Base-by-base conservation (phyloP, 2,113 vertebrate genomes). In the Microcebus murinus region DNA sequence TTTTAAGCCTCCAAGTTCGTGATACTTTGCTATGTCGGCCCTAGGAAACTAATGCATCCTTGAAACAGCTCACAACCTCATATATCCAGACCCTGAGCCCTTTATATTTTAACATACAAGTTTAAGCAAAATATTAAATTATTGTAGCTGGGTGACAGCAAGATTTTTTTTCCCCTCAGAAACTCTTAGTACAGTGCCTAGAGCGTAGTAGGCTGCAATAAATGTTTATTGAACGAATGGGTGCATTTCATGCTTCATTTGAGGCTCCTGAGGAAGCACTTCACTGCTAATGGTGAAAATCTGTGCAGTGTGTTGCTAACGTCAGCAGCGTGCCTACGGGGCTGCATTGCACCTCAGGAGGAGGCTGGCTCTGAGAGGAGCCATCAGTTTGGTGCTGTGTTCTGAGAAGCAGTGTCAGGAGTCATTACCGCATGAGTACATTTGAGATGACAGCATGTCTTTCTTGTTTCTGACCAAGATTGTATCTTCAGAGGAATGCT, bases 191-290 rank as follows among this genome's bases (percentile, higher is more conserved):
- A 85, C 4, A 50, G 50, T 59, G 63, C 85, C 71, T 82, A 48
- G 17, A 87, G 50, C 55, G 65, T 0, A 52, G 79, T 4, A 87
- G 71, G 59, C 25, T 31, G 79, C 48, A 93, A 74, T 73, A 90
- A 77, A 42, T 63, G 91, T 83, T 94, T 84, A 94, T 4, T 59
- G 70, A 91, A 52, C n/a, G 25, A 94, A 71, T 71, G 70, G 57
- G 13, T 55, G 11, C 50, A 93, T 87, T 93, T 91, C 81, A 89
- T 70, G 89, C 79, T 96, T 96, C 39, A 27, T 82, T 90, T 91
- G 50, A 91, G 48, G 79, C 27, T 67, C 34, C 31, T 34, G 23
- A 85, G 17, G 68, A 92, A 84, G 17, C 15, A 31, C 17, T 90
- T 96, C 81, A 65, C 17, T 76, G 25, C 55, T 48, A 61, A 71